phyloP scores from a whole-genome alignment of 2,797 vertebrate genomes.

The Catharus ustulatus region DNA sequence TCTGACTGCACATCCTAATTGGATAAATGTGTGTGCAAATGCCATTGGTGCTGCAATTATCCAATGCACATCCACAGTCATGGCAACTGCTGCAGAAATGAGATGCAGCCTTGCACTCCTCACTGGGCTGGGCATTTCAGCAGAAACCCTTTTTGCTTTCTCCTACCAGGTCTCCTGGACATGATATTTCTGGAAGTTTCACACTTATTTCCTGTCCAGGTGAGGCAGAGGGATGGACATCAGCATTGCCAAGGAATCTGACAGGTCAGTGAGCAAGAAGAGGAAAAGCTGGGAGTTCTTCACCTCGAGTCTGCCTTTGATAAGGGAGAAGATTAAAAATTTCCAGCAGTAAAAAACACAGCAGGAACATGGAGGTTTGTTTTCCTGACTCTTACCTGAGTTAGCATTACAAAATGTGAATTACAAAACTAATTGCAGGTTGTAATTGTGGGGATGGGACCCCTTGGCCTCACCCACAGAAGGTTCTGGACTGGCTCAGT shows the following conservation, averaged over 20 bases:
- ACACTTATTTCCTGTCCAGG: background rate
- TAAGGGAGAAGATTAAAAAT: background rate
- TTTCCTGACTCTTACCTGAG: background rate
- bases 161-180: background rate
- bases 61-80: constrained; percentile 33
- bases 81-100: constrained; percentile 46
- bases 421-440: background rate
- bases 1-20: constrained; percentile 64
- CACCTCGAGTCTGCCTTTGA: background rate
- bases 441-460: background rate
- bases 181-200: background rate
- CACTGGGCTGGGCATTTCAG: background rate
- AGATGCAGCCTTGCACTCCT: background rate
- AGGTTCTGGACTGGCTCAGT: background rate
- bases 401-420: background rate
- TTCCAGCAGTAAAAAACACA: background rate
- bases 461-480: background rate
- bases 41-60: constrained; percentile 51
- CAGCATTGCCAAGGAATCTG: background rate
- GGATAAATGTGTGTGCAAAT: constrained; percentile 70
- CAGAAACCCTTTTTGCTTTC: background rate
- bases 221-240: background rate
- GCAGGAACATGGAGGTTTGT: background rate
- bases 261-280: background rate
- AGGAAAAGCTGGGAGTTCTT: background rate